phyloP scores from a whole-genome alignment of 2,888 invertebrate genomes.

The Tetramorium bicarinatum region DNA sequence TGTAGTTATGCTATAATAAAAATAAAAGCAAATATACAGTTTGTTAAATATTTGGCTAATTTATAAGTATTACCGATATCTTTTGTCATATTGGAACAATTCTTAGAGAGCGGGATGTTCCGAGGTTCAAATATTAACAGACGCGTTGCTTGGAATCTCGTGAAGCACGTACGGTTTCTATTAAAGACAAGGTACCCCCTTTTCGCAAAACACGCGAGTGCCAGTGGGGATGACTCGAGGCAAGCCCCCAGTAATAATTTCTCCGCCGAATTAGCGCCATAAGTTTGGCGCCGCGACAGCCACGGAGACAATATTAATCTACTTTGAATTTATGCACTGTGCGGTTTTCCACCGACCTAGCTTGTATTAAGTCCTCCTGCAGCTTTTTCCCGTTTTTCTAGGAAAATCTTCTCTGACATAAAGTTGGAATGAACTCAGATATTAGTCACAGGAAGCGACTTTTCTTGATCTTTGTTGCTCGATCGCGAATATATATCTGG shows the following conservation, averaged over 20 bases:
- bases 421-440: background rate
- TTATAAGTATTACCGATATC: background rate
- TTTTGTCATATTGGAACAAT: background rate
- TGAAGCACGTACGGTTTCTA: constrained; percentile 75
- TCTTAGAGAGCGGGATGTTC: background rate
- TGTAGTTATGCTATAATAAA: background rate
- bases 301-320: constrained; percentile 86
- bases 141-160: constrained; percentile 59
- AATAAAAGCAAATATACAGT: background rate
- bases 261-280: constrained; percentile 85
- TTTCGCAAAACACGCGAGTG: constrained; percentile 81
- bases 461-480: background rate
- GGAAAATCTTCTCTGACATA: background rate
- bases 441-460: background rate
- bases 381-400: constrained; percentile 56
- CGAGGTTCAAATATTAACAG: constrained; percentile 58
- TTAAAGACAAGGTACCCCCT: constrained; percentile 71
- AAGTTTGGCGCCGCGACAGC: constrained; percentile 84
- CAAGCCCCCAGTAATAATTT: constrained; percentile 84
- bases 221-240: constrained; percentile 76
- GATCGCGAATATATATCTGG: background rate
- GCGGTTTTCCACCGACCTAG: constrained; percentile 70
- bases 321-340: constrained; percentile 85
- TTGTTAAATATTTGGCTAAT: background rate
- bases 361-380: constrained; percentile 65